Evolutionary conservation across 2,888 invertebrate genomes (phyloP).

Genomic region (Meiosimyza decipiens): DNA sequence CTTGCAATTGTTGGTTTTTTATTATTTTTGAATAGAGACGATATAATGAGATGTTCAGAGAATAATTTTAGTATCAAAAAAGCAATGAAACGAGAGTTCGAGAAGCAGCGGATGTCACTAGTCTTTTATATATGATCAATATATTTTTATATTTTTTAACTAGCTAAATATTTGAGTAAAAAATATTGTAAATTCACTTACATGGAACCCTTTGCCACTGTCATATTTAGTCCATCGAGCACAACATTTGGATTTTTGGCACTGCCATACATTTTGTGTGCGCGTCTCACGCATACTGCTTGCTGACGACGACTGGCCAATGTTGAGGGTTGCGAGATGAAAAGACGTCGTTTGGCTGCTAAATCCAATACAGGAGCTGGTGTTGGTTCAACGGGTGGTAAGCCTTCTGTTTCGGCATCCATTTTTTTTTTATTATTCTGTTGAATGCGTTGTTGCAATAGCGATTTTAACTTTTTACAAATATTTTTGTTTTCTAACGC

Average conservation of each 20-base stretch:
- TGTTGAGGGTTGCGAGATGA: constrained; percentile 77
- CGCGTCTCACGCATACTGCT: constrained; percentile 85
- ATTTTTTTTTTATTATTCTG: constrained; percentile 48
- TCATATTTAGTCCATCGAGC: constrained; percentile 89
- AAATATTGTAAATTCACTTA: constrained; percentile 68
- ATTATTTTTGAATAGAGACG: too few relatives aligned
- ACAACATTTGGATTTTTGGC: constrained; percentile 83
- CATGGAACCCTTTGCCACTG: constrained; percentile 90
- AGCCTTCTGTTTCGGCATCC: constrained; percentile 66
- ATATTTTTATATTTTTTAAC: too few relatives aligned
- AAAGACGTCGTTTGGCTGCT: constrained; percentile 69
- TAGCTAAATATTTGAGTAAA: constrained; percentile 2
- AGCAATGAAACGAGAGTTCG: too few relatives aligned
- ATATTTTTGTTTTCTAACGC: not conserved
- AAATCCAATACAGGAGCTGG: constrained; percentile 64
- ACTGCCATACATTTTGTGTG: constrained; percentile 86
- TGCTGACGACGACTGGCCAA: constrained; percentile 79
- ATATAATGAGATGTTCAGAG: too few relatives aligned
- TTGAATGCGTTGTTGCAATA: constrained; percentile 37
- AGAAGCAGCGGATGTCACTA: too few relatives aligned
- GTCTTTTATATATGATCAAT: too few relatives aligned
- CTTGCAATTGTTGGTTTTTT: too few relatives aligned
- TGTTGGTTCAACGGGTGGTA: constrained; percentile 60
- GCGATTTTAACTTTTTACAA: not conserved
- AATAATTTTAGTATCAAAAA: too few relatives aligned